Base-by-base conservation (phyloP, 2,797 vertebrate genomes). In the Poeciliopsis turneri region DNA sequence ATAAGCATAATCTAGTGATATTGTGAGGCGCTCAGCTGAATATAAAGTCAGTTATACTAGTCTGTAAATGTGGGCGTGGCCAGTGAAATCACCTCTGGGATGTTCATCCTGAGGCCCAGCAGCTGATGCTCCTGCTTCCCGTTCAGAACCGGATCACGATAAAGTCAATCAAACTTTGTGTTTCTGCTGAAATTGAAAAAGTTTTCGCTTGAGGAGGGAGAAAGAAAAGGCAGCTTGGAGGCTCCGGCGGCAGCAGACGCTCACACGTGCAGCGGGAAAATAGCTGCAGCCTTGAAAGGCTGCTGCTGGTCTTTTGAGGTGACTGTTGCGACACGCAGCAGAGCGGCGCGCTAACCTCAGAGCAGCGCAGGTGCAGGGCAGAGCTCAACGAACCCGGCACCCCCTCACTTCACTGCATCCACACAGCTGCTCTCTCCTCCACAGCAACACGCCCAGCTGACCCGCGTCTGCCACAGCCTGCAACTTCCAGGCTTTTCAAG, bases 1-100 rank as follows among this genome's bases (percentile, higher is more conserved):
- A 90, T 88, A 88, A 86, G 92, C 89, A 90, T 90, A 91, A 93
- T 93, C 88, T 90, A 81, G 82, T 87, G 77, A 87, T 86, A 92
- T 85, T 94, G 87, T 92, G 86, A 28, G 23, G 5, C 72, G 80
- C 85, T 90, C 55, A 69, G 16, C 86, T 78, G 84, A 89, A 90
- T 90, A 87, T 90, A 81, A 87, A 92, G 89, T 92, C 88, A 80
- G 41, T 92, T 90, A 87, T 92, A 83, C 78, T 76, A 33, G 86
- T 49, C 81, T 84, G 81, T 77, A 53, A 77, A 88, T 83, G 39
- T 86, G 88, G 91, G 90, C 75, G 92, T 90, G 92, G 87, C 85
- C 87, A n/a, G 78, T 10, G 2, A 80, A 89, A 85, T 78, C 76
- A 4, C 86, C 80, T 1, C 41, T 3, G 69, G 87, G 85, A 16